These are phyloP conservation scores for Alitta virens DNA, from an alignment of 2,888 invertebrate genomes.

Conservation along the genomic window DNA sequence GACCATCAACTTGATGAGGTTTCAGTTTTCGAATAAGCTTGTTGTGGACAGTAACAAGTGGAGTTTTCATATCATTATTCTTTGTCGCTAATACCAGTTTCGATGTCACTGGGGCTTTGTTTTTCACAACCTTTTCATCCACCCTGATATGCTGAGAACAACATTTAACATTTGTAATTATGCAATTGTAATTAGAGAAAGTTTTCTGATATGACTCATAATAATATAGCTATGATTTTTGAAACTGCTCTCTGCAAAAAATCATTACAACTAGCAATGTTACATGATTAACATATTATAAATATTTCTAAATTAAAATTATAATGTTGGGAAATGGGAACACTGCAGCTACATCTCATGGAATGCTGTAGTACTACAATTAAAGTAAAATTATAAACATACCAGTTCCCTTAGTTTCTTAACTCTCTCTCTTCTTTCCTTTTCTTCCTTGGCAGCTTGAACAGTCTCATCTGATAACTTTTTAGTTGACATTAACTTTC, in stretches of 20 bases:
- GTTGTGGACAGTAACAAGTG: conserved; percentile 76
- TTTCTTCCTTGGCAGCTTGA: conserved; percentile 84
- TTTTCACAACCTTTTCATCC: conserved; percentile 56
- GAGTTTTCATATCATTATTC: conserved; percentile 72
- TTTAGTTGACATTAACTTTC: conserved; percentile 63
- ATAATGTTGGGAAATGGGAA: too few species aligned
- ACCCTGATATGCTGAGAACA: conserved; percentile 22
- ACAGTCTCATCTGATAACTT: conserved; percentile 72
- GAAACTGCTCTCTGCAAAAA: too few species aligned
- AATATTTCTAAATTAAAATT: too few species aligned
- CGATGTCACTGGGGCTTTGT: conserved; percentile 54
- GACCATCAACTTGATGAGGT: conserved; percentile 77
- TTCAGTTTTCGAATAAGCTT: conserved; percentile 75
- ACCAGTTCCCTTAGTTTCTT: conserved; percentile 72
- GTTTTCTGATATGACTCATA: neutral
- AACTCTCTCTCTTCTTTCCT: conserved; percentile 82
- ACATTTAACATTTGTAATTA: neutral
- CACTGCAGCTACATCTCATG: too few species aligned
- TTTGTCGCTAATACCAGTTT: conserved; percentile 71
- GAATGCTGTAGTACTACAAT: too few species aligned
- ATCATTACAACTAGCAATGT: too few species aligned
- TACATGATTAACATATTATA: too few species aligned
- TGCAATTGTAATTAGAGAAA: neutral
- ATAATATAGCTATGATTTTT: neutral
- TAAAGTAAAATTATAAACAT: too few species aligned